Conservation (phyloP, 2,797 vertebrate species). For the Scleropages formosus region DNA sequence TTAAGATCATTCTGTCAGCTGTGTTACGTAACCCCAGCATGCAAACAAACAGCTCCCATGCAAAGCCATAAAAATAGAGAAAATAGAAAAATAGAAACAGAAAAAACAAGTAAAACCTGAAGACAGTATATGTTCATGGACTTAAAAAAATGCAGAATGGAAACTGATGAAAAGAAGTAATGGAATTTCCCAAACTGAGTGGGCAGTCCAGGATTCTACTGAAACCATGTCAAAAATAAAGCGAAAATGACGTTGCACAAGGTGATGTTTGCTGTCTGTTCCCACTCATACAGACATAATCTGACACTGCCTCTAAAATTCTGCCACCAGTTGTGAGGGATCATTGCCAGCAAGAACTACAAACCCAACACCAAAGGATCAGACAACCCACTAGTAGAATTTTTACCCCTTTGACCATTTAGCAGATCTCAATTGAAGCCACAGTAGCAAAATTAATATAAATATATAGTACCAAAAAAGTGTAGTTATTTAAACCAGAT, state of each 20-base stretch:
- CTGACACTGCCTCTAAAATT: no score
- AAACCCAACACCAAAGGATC: not conserved
- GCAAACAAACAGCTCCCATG: not conserved
- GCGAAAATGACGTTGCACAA: no score
- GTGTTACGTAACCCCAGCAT: slow-evolving; percentile 16
- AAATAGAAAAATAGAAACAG: not conserved
- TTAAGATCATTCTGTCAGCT: not conserved
- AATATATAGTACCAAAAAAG: not conserved
- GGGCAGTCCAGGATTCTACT: no score
- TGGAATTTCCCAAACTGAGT: no score
- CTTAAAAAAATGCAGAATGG: no score
- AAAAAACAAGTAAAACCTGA: no score
- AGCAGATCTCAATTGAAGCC: not conserved
- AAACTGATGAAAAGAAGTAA: no score
- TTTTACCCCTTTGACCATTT: not conserved
- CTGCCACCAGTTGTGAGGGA: not conserved
- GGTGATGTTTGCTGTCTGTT: no score
- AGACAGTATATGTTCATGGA: no score
- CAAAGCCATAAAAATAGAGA: not conserved
- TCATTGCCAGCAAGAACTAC: not conserved
- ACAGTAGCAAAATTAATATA: no score
- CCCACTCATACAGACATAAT: no score
- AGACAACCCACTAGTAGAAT: not conserved
- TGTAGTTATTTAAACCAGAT: not conserved
- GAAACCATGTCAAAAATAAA: no score